Conservation (phyloP, 2,888 invertebrate species). For the Helleia helle region DNA sequence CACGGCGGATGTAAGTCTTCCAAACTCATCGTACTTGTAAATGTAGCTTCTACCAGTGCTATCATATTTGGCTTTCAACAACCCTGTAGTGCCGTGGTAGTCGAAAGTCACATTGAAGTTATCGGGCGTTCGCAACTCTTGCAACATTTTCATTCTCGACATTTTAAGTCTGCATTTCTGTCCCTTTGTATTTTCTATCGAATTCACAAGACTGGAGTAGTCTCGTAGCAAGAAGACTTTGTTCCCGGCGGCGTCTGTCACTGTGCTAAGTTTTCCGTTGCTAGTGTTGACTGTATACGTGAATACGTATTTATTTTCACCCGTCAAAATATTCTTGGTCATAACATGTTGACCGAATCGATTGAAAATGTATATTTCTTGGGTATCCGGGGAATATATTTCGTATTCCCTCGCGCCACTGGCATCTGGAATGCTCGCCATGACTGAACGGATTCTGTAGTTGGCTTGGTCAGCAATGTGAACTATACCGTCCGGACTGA, state of each 20-base stretch:
- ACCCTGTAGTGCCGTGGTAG: slow-evolving; percentile 91
- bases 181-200: slow-evolving; percentile 94
- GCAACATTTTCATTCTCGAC: slow-evolving; percentile 94
- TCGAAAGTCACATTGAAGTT: slow-evolving; percentile 96
- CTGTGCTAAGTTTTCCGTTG: slow-evolving; percentile 94
- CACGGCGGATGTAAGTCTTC: slow-evolving; percentile 90
- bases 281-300: slow-evolving; percentile 97
- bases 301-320: slow-evolving; percentile 93
- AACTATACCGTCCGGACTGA: slow-evolving; percentile 94
- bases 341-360: slow-evolving; percentile 95
- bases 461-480: slow-evolving; percentile 97
- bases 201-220: slow-evolving; percentile 91
- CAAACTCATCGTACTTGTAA: slow-evolving; percentile 96
- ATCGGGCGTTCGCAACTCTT: slow-evolving; percentile 92
- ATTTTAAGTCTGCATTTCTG: slow-evolving; percentile 92
- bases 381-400: slow-evolving; percentile 95
- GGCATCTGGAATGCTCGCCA: slow-evolving; percentile 91
- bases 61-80: slow-evolving; percentile 90
- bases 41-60: slow-evolving; percentile 93
- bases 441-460: slow-evolving; percentile 89
- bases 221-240: slow-evolving; percentile 88
- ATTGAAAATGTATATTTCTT: slow-evolving; percentile 95
- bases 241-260: slow-evolving; percentile 94
- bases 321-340: slow-evolving; percentile 95
- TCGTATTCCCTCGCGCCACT: slow-evolving; percentile 90